Base-by-base conservation (phyloP, 2,888 invertebrate genomes). In the Lycophotia porphyrea region DNA sequence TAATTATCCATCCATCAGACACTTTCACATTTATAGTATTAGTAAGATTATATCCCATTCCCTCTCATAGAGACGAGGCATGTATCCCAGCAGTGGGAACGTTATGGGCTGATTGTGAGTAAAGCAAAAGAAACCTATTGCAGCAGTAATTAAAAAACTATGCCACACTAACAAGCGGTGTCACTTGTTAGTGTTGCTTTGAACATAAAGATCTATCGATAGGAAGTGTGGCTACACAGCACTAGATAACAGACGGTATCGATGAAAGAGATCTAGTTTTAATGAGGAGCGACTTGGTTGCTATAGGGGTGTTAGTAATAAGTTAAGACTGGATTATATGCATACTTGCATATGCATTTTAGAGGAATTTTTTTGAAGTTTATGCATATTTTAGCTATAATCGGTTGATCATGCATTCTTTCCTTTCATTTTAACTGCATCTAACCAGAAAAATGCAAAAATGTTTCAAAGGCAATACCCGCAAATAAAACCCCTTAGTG, bases 81-180 rank as follows among this genome's bases (percentile, higher is more conserved):
- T 44, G 18, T 18, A 8, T 47, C 47, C 7, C 47, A 47, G 8
- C 8, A 24, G 24, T 47, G 9, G 8, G 47, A 24, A 47, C 47
- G 24, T 21, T 24, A 2, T 0, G 5, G n/a, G 1, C 52, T 52
- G 52, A n/a, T n/a, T 52, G n/a, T 3, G 13, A 52, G n/a, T 5
- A n/a, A 13, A 52, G 11, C 5, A 52, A 52, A 52, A 11, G 13
- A 52, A 13, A 13, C 13, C 13, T 52, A 52, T 24, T 13, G 13
- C 11, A 52, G n/a, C 4, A 36, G 44, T 44, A 36, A 58, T 73
- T 42, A 58, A 49, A 13, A 52, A 63, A 44, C 63, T 21, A n/a
- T 55, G 52, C 13, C 44, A 73, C 74, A 34, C 52, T 77, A 80
- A 77, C 81, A 47, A 81, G 31, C 24, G 7, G 47, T 39, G 47